Percentiles rank a stretch among this genome's conserved stretches.
Conservation (phyloP, 2,113 vertebrate genomes). For the Oenanthe melanoleuca region DNA sequence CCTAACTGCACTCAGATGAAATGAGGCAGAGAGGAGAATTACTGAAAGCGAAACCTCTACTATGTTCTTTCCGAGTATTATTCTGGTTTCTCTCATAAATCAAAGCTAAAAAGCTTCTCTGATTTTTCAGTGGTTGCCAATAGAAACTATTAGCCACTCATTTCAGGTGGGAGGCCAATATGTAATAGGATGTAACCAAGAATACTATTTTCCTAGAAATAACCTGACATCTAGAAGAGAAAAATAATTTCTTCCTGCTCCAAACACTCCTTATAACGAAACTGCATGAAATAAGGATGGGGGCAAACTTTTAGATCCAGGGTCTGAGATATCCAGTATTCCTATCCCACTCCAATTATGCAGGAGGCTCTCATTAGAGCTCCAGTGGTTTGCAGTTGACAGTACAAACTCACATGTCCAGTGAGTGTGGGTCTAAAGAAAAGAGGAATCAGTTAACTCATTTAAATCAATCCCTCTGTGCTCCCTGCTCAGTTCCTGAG, state of each 20-base stretch:
- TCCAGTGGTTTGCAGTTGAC: background rate
- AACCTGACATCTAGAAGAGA: background rate
- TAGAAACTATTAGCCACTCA: background rate
- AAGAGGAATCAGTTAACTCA: background rate
- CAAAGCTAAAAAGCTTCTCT: background rate
- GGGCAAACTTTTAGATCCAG: background rate
- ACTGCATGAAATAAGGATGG: background rate
- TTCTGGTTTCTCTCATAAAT: background rate
- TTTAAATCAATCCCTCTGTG: background rate
- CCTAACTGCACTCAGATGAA: background rate
- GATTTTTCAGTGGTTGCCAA: background rate
- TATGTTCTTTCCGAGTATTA: background rate
- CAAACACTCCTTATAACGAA: background rate
- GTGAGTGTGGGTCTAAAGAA: background rate
- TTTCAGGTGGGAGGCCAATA: background rate
- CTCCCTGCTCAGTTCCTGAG: background rate
- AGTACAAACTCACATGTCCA: background rate
- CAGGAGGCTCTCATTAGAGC: background rate
- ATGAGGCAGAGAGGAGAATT: background rate
- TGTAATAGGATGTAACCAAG: background rate
- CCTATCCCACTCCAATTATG: background rate
- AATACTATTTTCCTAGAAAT: background rate
- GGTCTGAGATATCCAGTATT: background rate
- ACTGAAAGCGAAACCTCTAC: background rate
- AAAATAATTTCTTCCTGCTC: background rate